Evolutionary conservation across 2,888 invertebrate species (phyloP), one percentile per base, ranked within the genome.

Genomic region (Macaria liturata): DNA sequence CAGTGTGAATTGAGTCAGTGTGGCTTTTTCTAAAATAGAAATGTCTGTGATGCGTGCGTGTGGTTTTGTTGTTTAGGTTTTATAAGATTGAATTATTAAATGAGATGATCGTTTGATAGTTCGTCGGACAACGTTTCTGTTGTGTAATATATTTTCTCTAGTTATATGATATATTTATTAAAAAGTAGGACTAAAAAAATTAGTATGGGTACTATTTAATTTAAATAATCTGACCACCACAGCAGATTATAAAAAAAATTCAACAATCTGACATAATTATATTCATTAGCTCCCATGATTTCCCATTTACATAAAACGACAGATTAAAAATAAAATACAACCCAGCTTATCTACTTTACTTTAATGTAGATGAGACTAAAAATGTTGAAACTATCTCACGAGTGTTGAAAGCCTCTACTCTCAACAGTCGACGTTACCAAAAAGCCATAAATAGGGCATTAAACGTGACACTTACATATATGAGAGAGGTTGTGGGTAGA

Each of bases 381-480:
- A 54, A 50, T 49, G 56, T 60, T 44, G 53, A 59, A 63, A 61
- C 60, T 50, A 64, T 74, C 76, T 73, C 76, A 72, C 75, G 75
- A 57, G 58, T 52, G 63, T 67, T 62, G 67, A 64, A 61, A 65
- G 62, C 64, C 62, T 42, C 34, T 37, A 37, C 49, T 60, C 57
- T 44, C 62, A 49, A 49, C 54, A 57, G 58, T 62, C 58, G 50
- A 73, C 72, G 77, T 76, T 78, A 81, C 81, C 79, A 81, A 80
- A 84, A 83, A 83, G 84, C 84, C 75, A 87, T 88, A 90, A 90
- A 90, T 82, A 67, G 73, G 76, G 76, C 75, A 85, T 77, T 85
- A 85, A 88, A 89, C 80, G 82, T 81, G 86, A 84, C 86, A 90
- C 86, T 87, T 81, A 82, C 84, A 83, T 84, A 84, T 85, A 86